Evolutionary conservation across 1,140 invertebrate genomes (phyloP).

Genomic region (Oppia nitens): DNA sequence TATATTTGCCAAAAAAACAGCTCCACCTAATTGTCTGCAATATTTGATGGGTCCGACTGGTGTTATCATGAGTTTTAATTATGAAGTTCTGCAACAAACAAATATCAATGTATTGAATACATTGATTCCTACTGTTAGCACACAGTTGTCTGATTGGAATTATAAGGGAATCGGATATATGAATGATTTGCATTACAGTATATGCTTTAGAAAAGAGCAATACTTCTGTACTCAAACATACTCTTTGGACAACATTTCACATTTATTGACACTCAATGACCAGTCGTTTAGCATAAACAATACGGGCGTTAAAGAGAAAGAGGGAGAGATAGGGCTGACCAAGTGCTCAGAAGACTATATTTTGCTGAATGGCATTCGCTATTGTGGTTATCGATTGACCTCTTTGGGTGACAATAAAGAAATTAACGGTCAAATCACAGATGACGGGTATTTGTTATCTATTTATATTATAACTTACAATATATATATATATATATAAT

Average conservation of each 20-base stretch:
- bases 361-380: conserved; percentile 6
- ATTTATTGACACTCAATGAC: not conserved
- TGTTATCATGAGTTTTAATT: conserved; percentile 49
- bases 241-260: conserved; percentile 3
- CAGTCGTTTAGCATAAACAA: not conserved
- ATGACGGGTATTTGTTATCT: not conserved
- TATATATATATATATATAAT: not conserved
- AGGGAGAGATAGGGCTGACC: not conserved
- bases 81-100: conserved; percentile 1
- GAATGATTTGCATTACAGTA: conserved; percentile 37
- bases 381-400: conserved; percentile 7
- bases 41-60: conserved; percentile 46
- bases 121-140: not conserved
- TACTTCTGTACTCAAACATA: conserved; percentile 34
- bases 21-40: conserved; percentile 58
- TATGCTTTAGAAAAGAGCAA: conserved; percentile 23
- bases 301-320: not conserved
- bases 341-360: conserved; percentile 7
- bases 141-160: not conserved
- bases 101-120: not conserved
- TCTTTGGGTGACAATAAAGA: not conserved
- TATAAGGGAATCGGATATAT: conserved; percentile 24
- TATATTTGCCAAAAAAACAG: too few species aligned
- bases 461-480: not conserved
- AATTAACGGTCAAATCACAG: not conserved